Evolutionary conservation across 2,888 invertebrate species (phyloP), one percentile per base, ranked within the genome.

Genomic region (Sylvicola cinctus): DNA sequence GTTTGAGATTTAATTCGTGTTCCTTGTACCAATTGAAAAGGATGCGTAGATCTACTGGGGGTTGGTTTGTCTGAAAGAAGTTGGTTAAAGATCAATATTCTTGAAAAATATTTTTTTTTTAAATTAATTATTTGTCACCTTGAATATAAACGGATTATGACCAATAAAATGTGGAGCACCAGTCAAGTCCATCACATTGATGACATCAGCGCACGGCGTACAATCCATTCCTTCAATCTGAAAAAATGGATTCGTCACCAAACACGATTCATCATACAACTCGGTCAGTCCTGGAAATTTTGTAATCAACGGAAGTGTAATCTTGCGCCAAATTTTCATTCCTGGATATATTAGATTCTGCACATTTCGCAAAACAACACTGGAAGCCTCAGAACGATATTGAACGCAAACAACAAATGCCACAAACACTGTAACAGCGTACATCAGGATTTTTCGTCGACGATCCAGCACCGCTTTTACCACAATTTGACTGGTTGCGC

Each of bases 281-380:
- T 74, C 83, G 70, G 59, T 44, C 54, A 68, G 50, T 78, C 66
- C 61, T 34, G 83, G 81, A 58, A 77, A 81, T 35, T 65, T 55
- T 39, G 69, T 66, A 42, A 84, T 68, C 23, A 85, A 50, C n/a
- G 85, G 84, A 45, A 85, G 67, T 32, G 79, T 72, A 42, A 78
- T 47, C 44, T 70, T 68, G 36, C 85, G 65, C 48, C 84, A 60
- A 17, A 75, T 51, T 45, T 74, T 71, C 55, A 85, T 66, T 10
- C 74, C 74, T 8, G 84, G 84, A 60, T 85, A 81, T 43, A 85
- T 79, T 45, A 72, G 70, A 38, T 76, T 75, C 54, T 84, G 81
- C 16, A 80, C 61, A 55, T 77, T 74, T 50, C 78, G 67, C 42
- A 76, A 57, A 41, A 78, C 55, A 43, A 69, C 63, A 50, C 68